These are phyloP conservation scores for Ceratosolen solmsi DNA, from an alignment of 1,140 invertebrate genomes.

Conservation along the genomic window DNA sequence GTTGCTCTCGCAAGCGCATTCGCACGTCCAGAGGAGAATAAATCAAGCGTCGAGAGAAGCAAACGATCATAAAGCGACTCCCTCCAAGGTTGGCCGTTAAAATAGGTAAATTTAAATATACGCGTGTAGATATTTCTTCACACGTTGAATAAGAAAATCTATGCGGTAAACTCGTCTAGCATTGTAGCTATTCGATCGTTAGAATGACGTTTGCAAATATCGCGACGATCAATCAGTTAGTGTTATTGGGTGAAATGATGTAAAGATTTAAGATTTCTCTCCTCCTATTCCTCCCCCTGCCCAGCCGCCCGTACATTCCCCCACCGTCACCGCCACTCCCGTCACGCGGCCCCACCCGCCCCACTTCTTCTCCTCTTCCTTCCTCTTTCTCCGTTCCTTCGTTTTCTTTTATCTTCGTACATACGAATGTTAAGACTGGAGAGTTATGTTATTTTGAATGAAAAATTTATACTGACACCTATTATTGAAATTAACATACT, in stretches of 20 bases:
- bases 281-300: not conserved
- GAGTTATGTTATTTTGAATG: no score
- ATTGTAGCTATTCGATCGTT: not conserved
- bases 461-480: not conserved
- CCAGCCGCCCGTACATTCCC: not conserved
- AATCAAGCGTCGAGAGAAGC: conserved; percentile 29
- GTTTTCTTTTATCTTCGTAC: no score
- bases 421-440: no score
- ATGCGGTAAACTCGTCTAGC: not conserved
- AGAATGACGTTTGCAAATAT: not conserved
- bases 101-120: conserved; percentile 27
- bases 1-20: conserved; percentile 22
- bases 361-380: no score
- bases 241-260: not conserved
- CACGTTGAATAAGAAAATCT: conserved; percentile 22
- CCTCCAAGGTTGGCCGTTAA: conserved; percentile 26
- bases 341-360: no score
- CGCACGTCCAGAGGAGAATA: conserved; percentile 27
- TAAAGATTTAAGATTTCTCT: not conserved
- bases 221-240: conserved; percentile 18
- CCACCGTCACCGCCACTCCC: no score
- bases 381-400: no score
- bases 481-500: not conserved
- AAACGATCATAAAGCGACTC: conserved; percentile 29
- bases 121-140: conserved; percentile 6